Base-by-base conservation (phyloP, 2,113 vertebrate species). In the Uropsilus gracilis region DNA sequence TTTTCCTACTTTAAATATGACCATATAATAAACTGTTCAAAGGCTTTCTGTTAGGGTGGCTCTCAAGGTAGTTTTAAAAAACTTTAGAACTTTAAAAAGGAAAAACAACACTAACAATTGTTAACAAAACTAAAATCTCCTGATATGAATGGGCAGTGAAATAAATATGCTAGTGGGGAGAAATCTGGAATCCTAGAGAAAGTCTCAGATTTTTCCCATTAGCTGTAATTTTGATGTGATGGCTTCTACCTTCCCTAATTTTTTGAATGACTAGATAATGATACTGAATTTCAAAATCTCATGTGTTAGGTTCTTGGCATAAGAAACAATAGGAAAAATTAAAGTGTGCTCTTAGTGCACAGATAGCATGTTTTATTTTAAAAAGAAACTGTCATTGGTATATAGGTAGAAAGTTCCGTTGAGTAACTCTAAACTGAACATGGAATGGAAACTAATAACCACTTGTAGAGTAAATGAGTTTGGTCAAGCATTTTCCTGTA, bases 81-180 rank as follows among this genome's bases (percentile, higher is more conserved):
- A 46, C 71, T 91, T 75, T 17, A 59, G 44, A 44, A 63, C 17
- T 63, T 71, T 53, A 69, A 26, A 39, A 37, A n/a, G n/a, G n/a
- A 71, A 71, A 72, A 57, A 85, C 26, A 68, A 88, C 34, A 66
- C 80, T 73, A 68, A 75, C 18, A 59, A 17, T 34, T 72, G 61
- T 63, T 63, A 37, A 50, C 9, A 57, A 78, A 68, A 59, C 32
- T 75, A 44, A 85, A 94, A 80, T 85, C 77, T 48, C 18, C 3
- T 61, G 8, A 30, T 57, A 46, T 37, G 63, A 78, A 24, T 72
- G n/a, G 37, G 5, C 32, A 83, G 30, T 71, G 48, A 83, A 64
- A 39, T 86, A 73, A 93, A 91, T 44, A 55, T 57, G 18, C 53
- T 55, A 85, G 76, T 20, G 76, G 30, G 92, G 72, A 89, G 84